These are phyloP conservation scores for Eonycteris spelaea DNA, from an alignment of 2,113 vertebrate genomes.

Conservation along the genomic window DNA sequence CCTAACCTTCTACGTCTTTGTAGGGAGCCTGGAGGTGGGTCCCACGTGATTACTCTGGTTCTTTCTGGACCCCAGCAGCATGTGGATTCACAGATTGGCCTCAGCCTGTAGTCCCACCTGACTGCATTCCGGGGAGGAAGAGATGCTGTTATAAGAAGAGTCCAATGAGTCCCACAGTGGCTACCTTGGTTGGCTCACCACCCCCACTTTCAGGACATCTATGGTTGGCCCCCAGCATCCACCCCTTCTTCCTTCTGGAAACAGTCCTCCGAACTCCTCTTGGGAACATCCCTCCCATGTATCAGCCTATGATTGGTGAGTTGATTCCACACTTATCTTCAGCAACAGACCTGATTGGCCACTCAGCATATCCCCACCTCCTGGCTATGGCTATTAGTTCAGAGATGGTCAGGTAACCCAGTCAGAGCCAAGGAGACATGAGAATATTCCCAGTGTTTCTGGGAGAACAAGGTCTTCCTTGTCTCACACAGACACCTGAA, in stretches of 20 bases:
- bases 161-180: neutral
- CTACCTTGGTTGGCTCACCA: neutral
- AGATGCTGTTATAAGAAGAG: neutral
- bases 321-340: neutral
- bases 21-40: neutral
- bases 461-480: neutral
- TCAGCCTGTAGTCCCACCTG: no score
- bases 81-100: neutral
- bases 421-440: neutral
- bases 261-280: neutral
- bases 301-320: neutral
- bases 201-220: neutral
- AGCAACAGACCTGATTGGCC: neutral
- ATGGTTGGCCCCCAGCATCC: neutral
- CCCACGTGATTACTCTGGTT: neutral
- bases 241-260: neutral
- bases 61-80: neutral
- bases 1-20: neutral
- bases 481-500: neutral
- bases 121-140: neutral
- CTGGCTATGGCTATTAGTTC: neutral
- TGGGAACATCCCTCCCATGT: neutral
- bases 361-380: neutral
- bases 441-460: neutral
- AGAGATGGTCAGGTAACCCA: neutral